Conservation (phyloP, 2,888 invertebrate species). For the Cephus pygmeus region DNA sequence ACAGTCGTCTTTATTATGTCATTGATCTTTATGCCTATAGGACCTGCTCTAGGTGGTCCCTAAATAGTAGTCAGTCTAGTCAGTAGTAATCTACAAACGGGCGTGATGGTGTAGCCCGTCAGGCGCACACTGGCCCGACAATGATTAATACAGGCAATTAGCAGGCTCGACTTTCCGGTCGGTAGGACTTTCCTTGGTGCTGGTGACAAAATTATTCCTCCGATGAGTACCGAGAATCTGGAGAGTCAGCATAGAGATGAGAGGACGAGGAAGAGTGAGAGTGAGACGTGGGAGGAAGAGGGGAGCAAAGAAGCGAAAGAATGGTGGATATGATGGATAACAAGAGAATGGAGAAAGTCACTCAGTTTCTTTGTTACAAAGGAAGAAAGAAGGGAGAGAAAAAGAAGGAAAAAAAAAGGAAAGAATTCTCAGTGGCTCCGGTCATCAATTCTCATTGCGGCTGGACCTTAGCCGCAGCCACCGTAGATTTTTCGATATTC, state of each 20-base stretch:
- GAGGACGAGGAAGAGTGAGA: not conserved
- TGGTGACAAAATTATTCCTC: not conserved
- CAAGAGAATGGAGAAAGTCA: not conserved
- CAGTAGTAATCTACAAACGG: not conserved
- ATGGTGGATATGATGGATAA: not conserved
- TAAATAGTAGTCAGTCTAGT: not conserved
- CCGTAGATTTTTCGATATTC: constrained; percentile 1
- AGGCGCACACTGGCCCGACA: not conserved
- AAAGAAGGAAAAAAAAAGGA: no score
- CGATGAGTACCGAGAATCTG: not conserved
- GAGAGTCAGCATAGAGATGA: not conserved
- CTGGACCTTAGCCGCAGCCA: not conserved
- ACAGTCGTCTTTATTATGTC: not conserved
- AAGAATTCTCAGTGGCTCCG: not conserved
- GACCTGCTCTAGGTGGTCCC: not conserved
- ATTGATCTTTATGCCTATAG: not conserved
- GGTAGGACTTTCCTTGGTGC: not conserved
- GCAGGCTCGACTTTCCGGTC: not conserved
- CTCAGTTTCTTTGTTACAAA: not conserved
- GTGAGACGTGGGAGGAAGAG: accelerated
- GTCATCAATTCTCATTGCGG: not conserved
- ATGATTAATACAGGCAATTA: not conserved
- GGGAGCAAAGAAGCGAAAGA: not conserved
- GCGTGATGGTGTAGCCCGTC: not conserved
- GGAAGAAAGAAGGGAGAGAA: not conserved